Evolutionary conservation across 1,140 invertebrate genomes (phyloP).

Genomic region (Thalassaphorura encarpata): DNA sequence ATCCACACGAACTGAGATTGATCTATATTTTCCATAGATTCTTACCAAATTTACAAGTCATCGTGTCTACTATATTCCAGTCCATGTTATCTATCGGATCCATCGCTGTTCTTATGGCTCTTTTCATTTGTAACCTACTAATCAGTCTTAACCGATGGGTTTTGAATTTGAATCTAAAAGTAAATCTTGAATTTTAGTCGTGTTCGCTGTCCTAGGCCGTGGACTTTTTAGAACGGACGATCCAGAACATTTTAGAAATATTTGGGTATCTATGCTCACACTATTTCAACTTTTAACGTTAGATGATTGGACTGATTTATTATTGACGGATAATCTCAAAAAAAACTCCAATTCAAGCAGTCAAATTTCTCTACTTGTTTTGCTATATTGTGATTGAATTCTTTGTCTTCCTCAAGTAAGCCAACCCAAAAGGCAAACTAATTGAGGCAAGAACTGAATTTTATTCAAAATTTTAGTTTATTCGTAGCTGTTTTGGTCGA

Average conservation of each 20-base stretch:
- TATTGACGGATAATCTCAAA: not conserved
- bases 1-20: not conserved
- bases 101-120: slow-evolving; percentile 34
- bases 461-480: slow-evolving; percentile 17
- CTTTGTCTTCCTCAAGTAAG: slow-evolving; percentile 36
- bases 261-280: slow-evolving; percentile 32
- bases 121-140: slow-evolving; percentile 34
- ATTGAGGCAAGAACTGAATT: not conserved
- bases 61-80: slow-evolving; percentile 34
- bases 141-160: too few relatives aligned
- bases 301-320: slow-evolving; percentile 28
- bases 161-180: too few relatives aligned
- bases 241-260: slow-evolving; percentile 31
- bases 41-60: slow-evolving; percentile 34
- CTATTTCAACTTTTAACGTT: slow-evolving; percentile 34
- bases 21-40: slow-evolving; percentile 20
- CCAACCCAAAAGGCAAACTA: not conserved
- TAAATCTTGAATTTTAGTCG: too few relatives aligned
- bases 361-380: slow-evolving; percentile 31
- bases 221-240: slow-evolving; percentile 32
- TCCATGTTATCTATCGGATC: slow-evolving; percentile 35
- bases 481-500: slow-evolving; percentile 37
- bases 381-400: slow-evolving; percentile 35
- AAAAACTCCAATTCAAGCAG: not conserved
- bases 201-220: slow-evolving; percentile 35